Evolutionary conservation across 2,113 vertebrate genomes (phyloP).

Genomic region (Anhinga rufa): DNA sequence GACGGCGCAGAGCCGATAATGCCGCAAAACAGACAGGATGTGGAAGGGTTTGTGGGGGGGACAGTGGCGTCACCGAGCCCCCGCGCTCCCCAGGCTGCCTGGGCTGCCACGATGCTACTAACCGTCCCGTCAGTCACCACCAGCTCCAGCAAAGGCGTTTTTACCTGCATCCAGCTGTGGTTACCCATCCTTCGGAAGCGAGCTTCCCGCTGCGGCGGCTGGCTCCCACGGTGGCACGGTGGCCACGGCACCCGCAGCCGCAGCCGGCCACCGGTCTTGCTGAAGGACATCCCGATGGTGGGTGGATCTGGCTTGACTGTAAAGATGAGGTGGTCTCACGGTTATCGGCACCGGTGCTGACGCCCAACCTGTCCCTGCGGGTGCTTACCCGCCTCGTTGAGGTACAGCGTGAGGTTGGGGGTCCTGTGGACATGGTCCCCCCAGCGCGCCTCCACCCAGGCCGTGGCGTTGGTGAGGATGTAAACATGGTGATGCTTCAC

Average conservation of each 20-base stretch:
- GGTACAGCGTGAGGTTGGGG: background rate
- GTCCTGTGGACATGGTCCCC: background rate
- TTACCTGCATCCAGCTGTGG: background rate
- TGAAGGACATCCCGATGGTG: fast-evolving
- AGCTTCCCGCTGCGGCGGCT: background rate
- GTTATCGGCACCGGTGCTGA: fast-evolving
- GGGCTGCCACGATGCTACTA: fast-evolving
- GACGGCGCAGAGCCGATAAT: background rate
- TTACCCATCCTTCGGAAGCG: background rate
- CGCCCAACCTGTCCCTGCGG: fast-evolving
- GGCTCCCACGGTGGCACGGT: fast-evolving
- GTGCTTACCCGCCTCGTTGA: constrained; percentile 48
- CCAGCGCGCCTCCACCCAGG: constrained; percentile 60
- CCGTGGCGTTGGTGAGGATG: background rate
- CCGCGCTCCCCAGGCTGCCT: fast-evolving
- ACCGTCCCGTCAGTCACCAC: background rate
- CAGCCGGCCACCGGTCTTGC: background rate
- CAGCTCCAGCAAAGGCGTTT: background rate
- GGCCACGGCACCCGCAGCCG: background rate
- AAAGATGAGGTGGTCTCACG: background rate
- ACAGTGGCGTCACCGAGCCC: background rate
- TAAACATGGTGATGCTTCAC: background rate
- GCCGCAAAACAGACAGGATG: background rate
- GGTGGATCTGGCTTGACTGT: constrained; percentile 51
- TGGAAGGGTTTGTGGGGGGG: background rate